Conservation (phyloP, 2,888 invertebrate species). For the Podabrus alpinus region DNA sequence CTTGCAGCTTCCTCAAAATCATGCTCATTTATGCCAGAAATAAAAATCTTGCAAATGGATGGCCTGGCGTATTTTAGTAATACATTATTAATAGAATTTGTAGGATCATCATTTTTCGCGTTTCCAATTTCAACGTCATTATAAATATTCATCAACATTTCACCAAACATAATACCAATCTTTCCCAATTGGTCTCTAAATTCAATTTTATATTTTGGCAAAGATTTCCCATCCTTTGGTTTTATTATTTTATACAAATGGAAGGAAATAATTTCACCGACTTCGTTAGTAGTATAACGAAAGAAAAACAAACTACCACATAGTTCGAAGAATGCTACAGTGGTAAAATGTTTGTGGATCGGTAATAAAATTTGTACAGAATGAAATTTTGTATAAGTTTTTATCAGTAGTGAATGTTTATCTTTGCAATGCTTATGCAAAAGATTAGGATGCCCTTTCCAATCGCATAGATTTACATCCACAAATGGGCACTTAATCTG, state of each 20-base stretch:
- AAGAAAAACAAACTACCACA: not conserved
- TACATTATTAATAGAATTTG: too few species aligned
- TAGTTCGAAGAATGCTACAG: not conserved
- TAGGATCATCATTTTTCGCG: too few species aligned
- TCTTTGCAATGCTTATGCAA: not conserved
- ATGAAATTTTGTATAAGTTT: not conserved
- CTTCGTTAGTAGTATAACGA: not conserved
- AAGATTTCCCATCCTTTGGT: not conserved
- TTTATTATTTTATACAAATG: not conserved
- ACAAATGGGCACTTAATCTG: not conserved
- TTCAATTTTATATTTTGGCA: not conserved
- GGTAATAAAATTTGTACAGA: too few species aligned
- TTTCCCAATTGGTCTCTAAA: too few species aligned
- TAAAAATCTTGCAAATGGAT: not conserved
- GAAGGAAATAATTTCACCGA: not conserved
- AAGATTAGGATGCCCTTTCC: not conserved
- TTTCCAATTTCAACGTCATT: too few species aligned
- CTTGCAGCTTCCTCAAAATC: not conserved
- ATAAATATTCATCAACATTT: too few species aligned
- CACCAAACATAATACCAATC: too few species aligned
- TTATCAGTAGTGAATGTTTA: not conserved
- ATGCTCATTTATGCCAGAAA: not conserved
- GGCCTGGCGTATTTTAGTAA: too few species aligned
- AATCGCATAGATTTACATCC: not conserved
- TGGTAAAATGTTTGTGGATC: not conserved